Percentiles rank a stretch among this genome's conserved stretches.
phyloP scores from a whole-genome alignment of 1,140 invertebrate species.

The Sitophilus oryzae region DNA sequence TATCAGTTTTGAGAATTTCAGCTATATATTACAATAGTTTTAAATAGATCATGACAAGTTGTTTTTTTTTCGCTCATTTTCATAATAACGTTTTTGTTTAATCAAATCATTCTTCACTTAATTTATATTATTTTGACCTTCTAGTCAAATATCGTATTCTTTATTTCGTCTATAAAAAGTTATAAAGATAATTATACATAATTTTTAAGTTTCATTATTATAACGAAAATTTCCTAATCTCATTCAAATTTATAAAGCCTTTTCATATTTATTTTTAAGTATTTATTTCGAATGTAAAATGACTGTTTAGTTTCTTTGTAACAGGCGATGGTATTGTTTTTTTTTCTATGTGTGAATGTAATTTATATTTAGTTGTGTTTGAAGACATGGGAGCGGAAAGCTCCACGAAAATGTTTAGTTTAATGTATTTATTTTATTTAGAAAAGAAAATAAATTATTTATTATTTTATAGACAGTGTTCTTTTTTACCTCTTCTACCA shows the following conservation, averaged over 20 bases:
- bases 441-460: constrained; percentile 6
- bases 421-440: constrained; percentile 4
- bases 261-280: too few species aligned
- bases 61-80: too few species aligned
- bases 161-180: too few species aligned
- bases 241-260: too few species aligned
- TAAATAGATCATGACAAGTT: background rate
- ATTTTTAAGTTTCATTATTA: too few species aligned
- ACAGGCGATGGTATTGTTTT: background rate
- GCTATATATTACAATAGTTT: background rate
- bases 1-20: background rate
- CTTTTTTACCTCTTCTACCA: background rate
- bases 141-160: constrained; percentile 1
- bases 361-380: constrained; percentile 4
- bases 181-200: too few species aligned
- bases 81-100: too few species aligned
- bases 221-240: too few species aligned
- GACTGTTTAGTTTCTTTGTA: background rate
- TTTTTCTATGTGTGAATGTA: background rate
- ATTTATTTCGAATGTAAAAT: background rate
- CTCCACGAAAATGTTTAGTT: background rate
- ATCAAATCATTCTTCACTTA: background rate
- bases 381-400: background rate
- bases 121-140: background rate
- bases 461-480: constrained; percentile 2